Evolutionary conservation across 2,888 invertebrate genomes (phyloP).

Genomic region (Tholera decimalis): DNA sequence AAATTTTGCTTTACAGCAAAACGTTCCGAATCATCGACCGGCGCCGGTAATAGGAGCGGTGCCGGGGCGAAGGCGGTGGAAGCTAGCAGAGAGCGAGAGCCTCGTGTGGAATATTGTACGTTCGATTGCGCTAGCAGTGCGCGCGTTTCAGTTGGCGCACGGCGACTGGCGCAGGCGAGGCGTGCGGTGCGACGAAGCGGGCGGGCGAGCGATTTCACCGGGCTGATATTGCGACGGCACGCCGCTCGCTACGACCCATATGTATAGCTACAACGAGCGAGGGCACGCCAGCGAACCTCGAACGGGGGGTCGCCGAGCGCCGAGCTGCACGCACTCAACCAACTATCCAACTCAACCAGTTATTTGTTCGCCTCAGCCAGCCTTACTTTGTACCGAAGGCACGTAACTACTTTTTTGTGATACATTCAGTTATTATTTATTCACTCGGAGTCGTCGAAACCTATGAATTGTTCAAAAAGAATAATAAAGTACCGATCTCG

Average conservation of each 20-base stretch:
- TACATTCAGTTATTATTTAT: constrained; percentile 64
- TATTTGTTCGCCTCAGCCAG: constrained; percentile 75
- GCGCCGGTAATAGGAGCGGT: constrained; percentile 74
- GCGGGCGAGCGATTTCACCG: constrained; percentile 91
- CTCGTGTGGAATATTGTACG: constrained; percentile 83
- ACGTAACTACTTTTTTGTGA: constrained; percentile 65
- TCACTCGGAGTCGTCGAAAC: constrained; percentile 53
- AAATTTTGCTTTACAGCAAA: constrained; percentile 70
- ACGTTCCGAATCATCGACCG: constrained; percentile 75
- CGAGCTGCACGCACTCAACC: constrained; percentile 85
- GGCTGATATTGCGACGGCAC: constrained; percentile 90
- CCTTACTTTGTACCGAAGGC: constrained; percentile 74
- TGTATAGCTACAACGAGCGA: constrained; percentile 86
- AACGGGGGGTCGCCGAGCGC: constrained; percentile 83
- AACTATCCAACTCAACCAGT: constrained; percentile 82
- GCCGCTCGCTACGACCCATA: constrained; percentile 87
- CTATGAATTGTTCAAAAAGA: constrained; percentile 62
- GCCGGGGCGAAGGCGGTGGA: constrained; percentile 74
- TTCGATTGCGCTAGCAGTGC: constrained; percentile 90
- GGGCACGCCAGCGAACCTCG: constrained; percentile 83
- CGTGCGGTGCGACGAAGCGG: constrained; percentile 88
- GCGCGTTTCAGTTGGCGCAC: constrained; percentile 91
- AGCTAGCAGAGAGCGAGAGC: constrained; percentile 80
- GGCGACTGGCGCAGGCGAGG: constrained; percentile 91
- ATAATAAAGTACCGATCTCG: constrained; percentile 52